Evolutionary conservation across 2,797 vertebrate species (phyloP), one percentile per base, ranked within the genome.

Genomic region (Enoplosus armatus): DNA sequence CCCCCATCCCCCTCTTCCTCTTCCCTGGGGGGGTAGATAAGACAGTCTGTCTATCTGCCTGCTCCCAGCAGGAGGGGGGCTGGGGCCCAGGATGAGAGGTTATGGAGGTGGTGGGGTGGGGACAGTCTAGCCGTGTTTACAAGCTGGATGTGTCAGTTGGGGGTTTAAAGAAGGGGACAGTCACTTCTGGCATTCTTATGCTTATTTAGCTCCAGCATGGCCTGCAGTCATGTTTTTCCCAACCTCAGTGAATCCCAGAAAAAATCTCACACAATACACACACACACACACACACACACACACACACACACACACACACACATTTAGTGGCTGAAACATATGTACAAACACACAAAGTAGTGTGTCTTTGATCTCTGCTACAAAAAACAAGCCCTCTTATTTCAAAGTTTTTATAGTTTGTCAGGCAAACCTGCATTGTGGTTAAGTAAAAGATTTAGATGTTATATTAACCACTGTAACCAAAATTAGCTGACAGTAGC

Each of bases 41-140:
- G 90, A 86, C 87, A 88, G 92, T 92, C 91, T 92, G 91, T 91
- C 91, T 94, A 90, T 93, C 91, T 94, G 93, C 72, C 58, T 77
- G 73, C 72, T 87, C 87, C 82, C 91, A 89, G 83, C 86, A 77
- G 78, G 85, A 71, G 80, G 84, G 80, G 91, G 82, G 55, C 20
- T 72, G 72, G 78, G 64, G 72, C 41, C 62, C 10, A 6, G 79
- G 76, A 68, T 76, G 72, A 84, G 72, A 69, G 85, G 74, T 75
- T 75, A 45, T 75, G 43, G 79, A 61, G 83, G 81, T 79, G 58
- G 37, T 41, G 58, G 58, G 58, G 58, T 60, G 37, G 31, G 31
- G 31, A 33, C 31, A 33, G 31, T 33, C 3, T 3, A 33, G 88
- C 84, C 83, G 29, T 90, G 89, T 93, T 93, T 93, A 92, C 86